These are phyloP conservation scores for Coluber constrictor DNA, from an alignment of 2,797 vertebrate species.

Conservation along the genomic window DNA sequence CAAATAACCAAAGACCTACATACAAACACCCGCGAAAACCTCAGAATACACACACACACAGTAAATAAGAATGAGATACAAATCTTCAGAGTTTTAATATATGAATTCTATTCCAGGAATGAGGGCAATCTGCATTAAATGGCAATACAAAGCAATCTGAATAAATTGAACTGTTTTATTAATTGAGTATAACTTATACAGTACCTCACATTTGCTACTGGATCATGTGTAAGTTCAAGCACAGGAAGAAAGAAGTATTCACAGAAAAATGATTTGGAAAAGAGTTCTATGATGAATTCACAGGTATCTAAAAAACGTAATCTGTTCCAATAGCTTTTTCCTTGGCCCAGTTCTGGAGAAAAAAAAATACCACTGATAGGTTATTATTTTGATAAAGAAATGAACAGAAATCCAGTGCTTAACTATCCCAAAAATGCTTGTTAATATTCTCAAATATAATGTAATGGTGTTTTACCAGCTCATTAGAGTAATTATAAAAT, in stretches of 20 bases:
- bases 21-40: too few relatives aligned
- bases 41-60: too few relatives aligned
- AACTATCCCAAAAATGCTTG: background rate
- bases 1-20: too few relatives aligned
- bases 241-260: slow-evolving; percentile 89
- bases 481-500: background rate
- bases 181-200: slow-evolving; percentile 18
- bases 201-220: slow-evolving; percentile 94
- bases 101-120: background rate
- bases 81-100: background rate
- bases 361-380: slow-evolving; percentile 13
- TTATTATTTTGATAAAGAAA: background rate
- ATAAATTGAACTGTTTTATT: background rate
- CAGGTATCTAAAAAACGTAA: slow-evolving; percentile 92
- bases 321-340: slow-evolving; percentile 94
- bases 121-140: background rate
- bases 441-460: background rate
- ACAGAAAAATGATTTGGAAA: slow-evolving; percentile 94
- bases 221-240: slow-evolving; percentile 89
- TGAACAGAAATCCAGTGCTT: background rate
- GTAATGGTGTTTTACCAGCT: background rate
- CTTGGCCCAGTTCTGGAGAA: slow-evolving; percentile 86
- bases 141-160: background rate
- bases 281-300: slow-evolving; percentile 90
- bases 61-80: too few relatives aligned